Conservation (phyloP, 1,140 invertebrate genomes). For the Caenorhabditis briggsae region DNA sequence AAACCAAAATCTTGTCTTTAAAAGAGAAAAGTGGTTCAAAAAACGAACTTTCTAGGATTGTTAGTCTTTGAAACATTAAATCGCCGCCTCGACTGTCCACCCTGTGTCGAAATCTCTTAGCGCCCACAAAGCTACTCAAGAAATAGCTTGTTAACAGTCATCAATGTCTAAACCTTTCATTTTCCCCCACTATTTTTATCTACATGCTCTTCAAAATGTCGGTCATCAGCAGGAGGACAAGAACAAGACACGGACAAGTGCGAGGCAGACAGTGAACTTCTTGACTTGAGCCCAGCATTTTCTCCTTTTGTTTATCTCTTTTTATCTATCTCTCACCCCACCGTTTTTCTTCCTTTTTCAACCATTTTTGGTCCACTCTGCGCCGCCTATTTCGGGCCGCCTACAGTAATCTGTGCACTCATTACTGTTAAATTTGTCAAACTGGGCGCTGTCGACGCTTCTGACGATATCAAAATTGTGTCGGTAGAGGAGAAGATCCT, state of each 20-base stretch:
- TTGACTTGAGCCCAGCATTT: conserved; percentile 46
- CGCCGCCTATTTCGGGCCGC: conserved; percentile 46
- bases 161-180: neutral
- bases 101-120: conserved; percentile 23
- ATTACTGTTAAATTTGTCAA: conserved; percentile 51
- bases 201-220: conserved; percentile 33
- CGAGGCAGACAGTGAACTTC: neutral
- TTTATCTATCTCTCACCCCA: neutral
- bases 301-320: conserved; percentile 44
- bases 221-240: conserved; percentile 32
- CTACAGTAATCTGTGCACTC: conserved; percentile 49
- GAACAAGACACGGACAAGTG: neutral
- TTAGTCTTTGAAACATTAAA: conserved; percentile 6
- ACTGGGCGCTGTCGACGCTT: conserved; percentile 51
- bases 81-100: conserved; percentile 28
- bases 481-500: conserved; percentile 53
- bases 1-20: neutral
- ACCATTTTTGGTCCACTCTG: conserved; percentile 52
- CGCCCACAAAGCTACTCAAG: conserved; percentile 39
- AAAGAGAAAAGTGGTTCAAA: neutral
- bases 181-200: neutral
- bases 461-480: conserved; percentile 55
- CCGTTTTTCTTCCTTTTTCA: neutral
- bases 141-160: conserved; percentile 55
- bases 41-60: neutral